phyloP scores from a whole-genome alignment of 2,888 invertebrate species.

The Agrochola lychnidis region DNA sequence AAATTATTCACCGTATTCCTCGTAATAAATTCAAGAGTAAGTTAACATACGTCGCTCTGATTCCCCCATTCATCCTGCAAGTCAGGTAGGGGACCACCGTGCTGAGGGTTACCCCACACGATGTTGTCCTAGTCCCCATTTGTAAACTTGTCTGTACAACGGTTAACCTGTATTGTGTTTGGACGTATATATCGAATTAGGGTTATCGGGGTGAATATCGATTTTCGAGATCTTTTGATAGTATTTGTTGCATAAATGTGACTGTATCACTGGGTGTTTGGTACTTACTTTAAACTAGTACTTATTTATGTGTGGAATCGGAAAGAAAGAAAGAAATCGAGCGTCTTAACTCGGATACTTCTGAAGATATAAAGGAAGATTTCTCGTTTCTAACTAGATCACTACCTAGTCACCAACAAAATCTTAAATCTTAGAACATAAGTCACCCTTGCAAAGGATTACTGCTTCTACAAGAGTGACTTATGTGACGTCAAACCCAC shows the following conservation, averaged over 20 bases:
- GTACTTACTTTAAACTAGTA: background rate
- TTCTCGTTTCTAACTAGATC: conserved; percentile 6
- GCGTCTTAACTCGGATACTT: background rate
- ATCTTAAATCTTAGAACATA: too few relatives aligned
- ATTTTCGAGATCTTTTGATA: conserved; percentile 40
- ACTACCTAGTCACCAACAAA: too few relatives aligned
- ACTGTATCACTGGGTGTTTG: background rate
- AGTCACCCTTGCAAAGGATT: too few relatives aligned
- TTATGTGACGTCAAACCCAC: background rate
- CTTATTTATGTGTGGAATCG: too few relatives aligned
- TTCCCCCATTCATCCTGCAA: conserved; percentile 47
- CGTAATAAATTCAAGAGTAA: conserved; percentile 38
- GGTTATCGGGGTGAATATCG: conserved; percentile 43
- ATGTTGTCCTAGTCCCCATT: conserved; percentile 48
- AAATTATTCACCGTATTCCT: conserved; percentile 38
- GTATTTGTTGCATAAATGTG: background rate
- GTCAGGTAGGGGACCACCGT: conserved; percentile 60
- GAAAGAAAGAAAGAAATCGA: background rate
- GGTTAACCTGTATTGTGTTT: conserved; percentile 53
- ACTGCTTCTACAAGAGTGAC: background rate
- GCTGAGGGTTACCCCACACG: conserved; percentile 52
- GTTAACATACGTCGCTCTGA: conserved; percentile 40
- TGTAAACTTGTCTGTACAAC: conserved; percentile 55
- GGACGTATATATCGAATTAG: conserved; percentile 51
- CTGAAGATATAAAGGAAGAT: conserved; percentile 3